Percentiles rank a stretch among this genome's conserved stretches.
Conservation (phyloP, 2,797 vertebrate species). For the Propithecus deckenii region DNA sequence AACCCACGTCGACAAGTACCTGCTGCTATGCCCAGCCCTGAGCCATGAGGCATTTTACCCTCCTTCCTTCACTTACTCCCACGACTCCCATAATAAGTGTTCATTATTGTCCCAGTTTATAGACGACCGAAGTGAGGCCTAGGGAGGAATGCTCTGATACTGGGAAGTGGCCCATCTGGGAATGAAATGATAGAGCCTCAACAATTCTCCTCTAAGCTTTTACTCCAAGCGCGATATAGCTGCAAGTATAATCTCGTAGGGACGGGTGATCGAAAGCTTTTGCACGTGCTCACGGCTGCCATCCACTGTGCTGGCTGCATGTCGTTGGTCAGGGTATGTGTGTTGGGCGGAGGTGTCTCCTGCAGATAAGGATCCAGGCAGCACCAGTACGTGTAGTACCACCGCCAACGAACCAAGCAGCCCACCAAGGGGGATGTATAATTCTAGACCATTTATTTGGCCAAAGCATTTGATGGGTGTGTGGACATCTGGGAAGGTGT, state of each 20-base stretch:
- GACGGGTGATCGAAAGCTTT: not conserved
- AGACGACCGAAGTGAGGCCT: not conserved
- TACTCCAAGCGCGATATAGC: not conserved
- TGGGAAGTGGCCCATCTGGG: not conserved
- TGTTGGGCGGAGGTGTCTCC: not conserved
- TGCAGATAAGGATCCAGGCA: not conserved
- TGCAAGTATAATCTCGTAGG: not conserved
- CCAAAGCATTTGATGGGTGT: not conserved
- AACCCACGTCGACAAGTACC: not conserved
- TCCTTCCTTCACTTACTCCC: not conserved
- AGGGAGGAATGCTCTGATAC: not conserved
- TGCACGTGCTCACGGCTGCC: not conserved
- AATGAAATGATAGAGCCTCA: not conserved
- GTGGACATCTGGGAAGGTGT: not conserved
- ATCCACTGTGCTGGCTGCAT: not conserved
- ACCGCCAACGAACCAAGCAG: not conserved
- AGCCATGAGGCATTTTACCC: not conserved
- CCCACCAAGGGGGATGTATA: rapidly evolving
- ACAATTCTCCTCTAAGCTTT: not conserved
- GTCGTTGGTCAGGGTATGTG: not conserved
- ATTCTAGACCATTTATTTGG: not conserved
- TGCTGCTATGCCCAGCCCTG: too few relatives aligned
- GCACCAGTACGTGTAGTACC: too few relatives aligned
- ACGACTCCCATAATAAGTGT: not conserved
- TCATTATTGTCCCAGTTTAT: not conserved